Percentiles rank a stretch among this genome's conserved stretches.
These are phyloP conservation scores for Athene noctua DNA, from an alignment of 2,113 vertebrate species.

Conservation along the genomic window DNA sequence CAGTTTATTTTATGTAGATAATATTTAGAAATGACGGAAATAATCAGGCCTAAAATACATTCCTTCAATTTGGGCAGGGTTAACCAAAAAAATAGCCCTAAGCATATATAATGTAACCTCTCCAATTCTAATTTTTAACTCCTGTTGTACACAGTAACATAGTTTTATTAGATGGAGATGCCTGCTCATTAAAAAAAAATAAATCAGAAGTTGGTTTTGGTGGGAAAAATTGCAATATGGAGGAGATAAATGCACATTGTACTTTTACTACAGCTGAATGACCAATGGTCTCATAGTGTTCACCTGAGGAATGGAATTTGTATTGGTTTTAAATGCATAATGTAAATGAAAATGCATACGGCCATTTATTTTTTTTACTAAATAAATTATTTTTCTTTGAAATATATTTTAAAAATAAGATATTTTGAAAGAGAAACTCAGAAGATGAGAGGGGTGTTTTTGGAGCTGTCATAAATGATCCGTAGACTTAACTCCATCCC, in stretches of 20 bases:
- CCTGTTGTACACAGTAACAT: not conserved
- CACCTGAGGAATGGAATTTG: not conserved
- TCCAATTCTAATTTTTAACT: not conserved
- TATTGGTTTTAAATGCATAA: not conserved
- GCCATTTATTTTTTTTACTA: not conserved
- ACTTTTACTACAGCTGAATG: not conserved
- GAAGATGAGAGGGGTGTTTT: not conserved
- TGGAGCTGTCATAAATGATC: not conserved
- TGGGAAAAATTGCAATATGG: not conserved
- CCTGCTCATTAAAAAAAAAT: not conserved
- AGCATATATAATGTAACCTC: accelerated
- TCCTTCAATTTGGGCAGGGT: not conserved
- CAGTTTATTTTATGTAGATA: too few relatives aligned
- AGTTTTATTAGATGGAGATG: not conserved
- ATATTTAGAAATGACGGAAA: not conserved
- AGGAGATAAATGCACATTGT: accelerated
- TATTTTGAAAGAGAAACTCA: not conserved
- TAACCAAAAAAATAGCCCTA: not conserved
- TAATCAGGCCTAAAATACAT: not conserved
- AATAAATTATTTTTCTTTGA: not conserved
- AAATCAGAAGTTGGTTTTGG: not conserved
- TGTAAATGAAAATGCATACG: not conserved
- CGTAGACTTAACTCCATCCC: not conserved
- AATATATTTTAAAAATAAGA: not conserved
- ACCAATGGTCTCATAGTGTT: not conserved